Conservation (phyloP, 2,888 invertebrate species). For the Strigamia crassipes region DNA sequence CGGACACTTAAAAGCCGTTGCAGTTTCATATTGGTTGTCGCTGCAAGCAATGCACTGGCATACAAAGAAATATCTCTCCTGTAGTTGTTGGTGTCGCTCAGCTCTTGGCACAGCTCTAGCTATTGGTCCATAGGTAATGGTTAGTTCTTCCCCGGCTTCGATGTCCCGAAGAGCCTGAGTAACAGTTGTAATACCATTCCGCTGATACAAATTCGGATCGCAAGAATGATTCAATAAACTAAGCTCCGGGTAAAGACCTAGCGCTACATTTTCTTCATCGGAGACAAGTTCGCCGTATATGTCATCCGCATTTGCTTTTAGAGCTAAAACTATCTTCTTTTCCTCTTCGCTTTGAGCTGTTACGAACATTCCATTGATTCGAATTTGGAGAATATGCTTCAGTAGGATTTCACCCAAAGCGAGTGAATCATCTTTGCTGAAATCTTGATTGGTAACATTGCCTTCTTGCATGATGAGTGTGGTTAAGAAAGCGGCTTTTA, state of each 20-base stretch:
- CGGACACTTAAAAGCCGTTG: background rate
- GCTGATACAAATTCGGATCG: slow-evolving; percentile 45
- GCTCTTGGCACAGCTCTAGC: background rate
- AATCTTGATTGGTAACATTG: background rate
- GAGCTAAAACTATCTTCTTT: background rate
- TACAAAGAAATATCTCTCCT: background rate
- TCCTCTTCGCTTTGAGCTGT: background rate
- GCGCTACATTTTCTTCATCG: slow-evolving; percentile 1
- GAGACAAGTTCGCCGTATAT: background rate
- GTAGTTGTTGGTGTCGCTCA: background rate
- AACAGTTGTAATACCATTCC: slow-evolving; percentile 19
- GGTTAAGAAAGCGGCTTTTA: background rate
- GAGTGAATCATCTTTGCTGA: background rate
- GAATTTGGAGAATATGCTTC: background rate
- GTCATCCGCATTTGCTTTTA: background rate
- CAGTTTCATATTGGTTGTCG: background rate
- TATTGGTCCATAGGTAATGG: slow-evolving; percentile 48
- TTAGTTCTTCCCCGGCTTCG: slow-evolving; percentile 45
- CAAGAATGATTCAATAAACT: slow-evolving; percentile 49
- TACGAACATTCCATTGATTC: slow-evolving; percentile 10
- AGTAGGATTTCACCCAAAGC: background rate
- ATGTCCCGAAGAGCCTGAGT: slow-evolving; percentile 40
- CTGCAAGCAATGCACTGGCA: background rate
- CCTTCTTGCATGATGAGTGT: background rate
- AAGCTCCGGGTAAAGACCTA: background rate